phyloP scores from a whole-genome alignment of 2,888 invertebrate species.

The Azorinus chamasolen region DNA sequence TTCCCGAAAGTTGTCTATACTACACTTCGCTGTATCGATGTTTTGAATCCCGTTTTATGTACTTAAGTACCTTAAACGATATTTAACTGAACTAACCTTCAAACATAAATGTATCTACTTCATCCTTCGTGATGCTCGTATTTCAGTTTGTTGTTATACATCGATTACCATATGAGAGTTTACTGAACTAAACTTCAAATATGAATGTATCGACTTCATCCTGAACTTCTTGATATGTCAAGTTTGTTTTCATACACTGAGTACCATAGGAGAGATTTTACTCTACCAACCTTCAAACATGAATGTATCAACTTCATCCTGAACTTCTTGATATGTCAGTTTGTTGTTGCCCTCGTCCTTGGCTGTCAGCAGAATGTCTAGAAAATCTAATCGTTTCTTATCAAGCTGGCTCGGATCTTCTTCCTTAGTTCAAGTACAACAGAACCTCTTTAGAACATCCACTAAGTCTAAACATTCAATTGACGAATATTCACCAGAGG shows the following conservation, averaged over 20 bases:
- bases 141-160: conserved; percentile 76
- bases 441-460: too few species aligned
- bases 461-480: too few species aligned
- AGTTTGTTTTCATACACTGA: too few species aligned
- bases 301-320: conserved; percentile 80
- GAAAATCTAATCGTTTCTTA: conserved; percentile 64
- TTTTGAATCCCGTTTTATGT: too few species aligned
- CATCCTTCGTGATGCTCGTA: conserved; percentile 77
- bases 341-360: conserved; percentile 75
- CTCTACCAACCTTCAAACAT: conserved; percentile 72
- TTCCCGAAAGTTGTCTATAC: too few species aligned
- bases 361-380: conserved; percentile 75
- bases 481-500: too few species aligned
- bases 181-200: conserved; percentile 71
- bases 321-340: conserved; percentile 74
- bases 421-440: conserved; percentile 9
- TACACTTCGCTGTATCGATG: too few species aligned
- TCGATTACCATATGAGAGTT: too few species aligned
- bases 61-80: too few species aligned
- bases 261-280: too few species aligned
- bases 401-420: not conserved
- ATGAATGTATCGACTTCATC: conserved; percentile 80
- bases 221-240: conserved; percentile 75
- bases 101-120: conserved; percentile 79
- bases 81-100: too few species aligned